Conservation (phyloP, 92 coral and sea anemone species). For the Isaurus tuberculatus region DNA sequence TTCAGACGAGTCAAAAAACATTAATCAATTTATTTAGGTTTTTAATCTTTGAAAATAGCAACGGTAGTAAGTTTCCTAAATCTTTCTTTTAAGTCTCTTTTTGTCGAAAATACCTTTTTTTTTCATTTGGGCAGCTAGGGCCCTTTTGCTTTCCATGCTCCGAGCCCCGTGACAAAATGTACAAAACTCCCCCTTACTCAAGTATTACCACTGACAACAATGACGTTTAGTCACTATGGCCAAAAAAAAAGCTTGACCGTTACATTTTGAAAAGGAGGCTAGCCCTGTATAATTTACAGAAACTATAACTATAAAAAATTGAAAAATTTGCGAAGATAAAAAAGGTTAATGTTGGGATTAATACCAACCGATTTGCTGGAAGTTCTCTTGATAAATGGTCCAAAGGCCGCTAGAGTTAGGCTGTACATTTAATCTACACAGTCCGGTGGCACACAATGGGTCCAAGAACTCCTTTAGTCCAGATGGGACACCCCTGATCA, state of each 20-base stretch:
- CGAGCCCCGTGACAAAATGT: too few relatives aligned
- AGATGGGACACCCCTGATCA: slow-evolving; percentile 95
- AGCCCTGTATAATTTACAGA: not conserved
- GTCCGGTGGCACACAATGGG: slow-evolving; percentile 88
- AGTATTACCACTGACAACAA: too few relatives aligned
- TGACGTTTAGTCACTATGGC: not conserved
- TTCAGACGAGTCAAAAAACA: too few relatives aligned
- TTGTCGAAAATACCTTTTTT: too few relatives aligned
- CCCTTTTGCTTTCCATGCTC: too few relatives aligned
- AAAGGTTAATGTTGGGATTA: not conserved
- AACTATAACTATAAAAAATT: not conserved
- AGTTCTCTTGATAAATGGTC: slow-evolving; percentile 83
- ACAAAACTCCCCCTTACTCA: too few relatives aligned
- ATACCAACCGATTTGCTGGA: slow-evolving; percentile 64
- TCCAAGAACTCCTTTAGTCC: slow-evolving; percentile 92
- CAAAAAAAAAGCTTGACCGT: not conserved
- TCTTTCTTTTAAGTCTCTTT: too few relatives aligned
- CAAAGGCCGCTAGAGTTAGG: slow-evolving; percentile 88
- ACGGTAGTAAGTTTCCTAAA: too few relatives aligned
- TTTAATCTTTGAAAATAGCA: too few relatives aligned
- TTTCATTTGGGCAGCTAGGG: too few relatives aligned
- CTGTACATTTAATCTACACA: slow-evolving; percentile 87
- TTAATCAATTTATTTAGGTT: too few relatives aligned
- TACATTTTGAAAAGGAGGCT: too few relatives aligned
- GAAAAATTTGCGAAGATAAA: not conserved